Conservation (phyloP, 2,797 vertebrate genomes). For the Denticeps clupeoides region DNA sequence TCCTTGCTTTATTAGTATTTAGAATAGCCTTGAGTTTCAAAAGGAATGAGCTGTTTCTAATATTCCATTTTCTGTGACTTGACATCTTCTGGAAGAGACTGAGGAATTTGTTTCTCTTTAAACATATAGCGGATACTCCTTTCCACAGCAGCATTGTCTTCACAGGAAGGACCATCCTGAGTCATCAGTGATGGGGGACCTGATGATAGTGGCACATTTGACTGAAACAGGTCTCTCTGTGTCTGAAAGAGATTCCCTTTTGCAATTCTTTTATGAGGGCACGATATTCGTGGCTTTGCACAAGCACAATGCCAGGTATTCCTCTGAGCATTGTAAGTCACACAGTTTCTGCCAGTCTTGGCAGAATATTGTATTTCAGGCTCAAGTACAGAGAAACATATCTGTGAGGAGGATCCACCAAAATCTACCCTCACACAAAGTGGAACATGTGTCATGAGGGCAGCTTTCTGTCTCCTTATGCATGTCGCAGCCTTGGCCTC, state of each 20-base stretch:
- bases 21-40: too few relatives aligned
- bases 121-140: background rate
- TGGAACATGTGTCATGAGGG: conserved; percentile 3
- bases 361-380: background rate
- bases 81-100: background rate
- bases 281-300: conserved; percentile 6
- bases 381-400: conserved; percentile 17
- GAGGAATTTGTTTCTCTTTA: background rate
- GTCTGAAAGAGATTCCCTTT: conserved; percentile 3
- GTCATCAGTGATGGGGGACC: too few relatives aligned
- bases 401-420: conserved; percentile 7
- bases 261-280: conserved; percentile 5
- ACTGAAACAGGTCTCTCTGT: conserved; percentile 1
- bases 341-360: conserved; percentile 9
- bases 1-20: background rate
- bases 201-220: too few relatives aligned
- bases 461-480: conserved; percentile 8
- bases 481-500: background rate
- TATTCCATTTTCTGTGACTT: too few relatives aligned
- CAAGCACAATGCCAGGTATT: conserved; percentile 20
- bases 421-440: conserved; percentile 15
- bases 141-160: background rate
- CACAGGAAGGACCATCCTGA: background rate
- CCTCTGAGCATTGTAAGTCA: conserved; percentile 10
- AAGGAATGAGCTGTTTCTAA: too few relatives aligned